phyloP scores from a whole-genome alignment of 2,797 vertebrate genomes.

The Ptychobarbus kaznakovi region DNA sequence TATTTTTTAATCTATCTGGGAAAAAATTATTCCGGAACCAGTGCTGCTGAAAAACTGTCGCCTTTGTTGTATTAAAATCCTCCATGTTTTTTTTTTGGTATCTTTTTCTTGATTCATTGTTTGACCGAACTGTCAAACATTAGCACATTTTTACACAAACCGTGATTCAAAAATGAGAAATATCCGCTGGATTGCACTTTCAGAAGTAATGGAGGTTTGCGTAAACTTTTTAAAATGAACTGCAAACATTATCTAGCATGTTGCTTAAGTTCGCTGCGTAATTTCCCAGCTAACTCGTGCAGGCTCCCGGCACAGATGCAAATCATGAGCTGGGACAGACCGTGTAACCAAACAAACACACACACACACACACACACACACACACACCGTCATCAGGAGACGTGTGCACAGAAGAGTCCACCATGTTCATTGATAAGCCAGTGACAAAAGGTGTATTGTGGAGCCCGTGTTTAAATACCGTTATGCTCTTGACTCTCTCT shows the following conservation, averaged over 20 bases:
- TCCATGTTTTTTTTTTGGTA: not conserved
- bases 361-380: not conserved
- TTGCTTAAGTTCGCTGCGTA: constrained; percentile 56
- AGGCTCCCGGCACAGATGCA: constrained; percentile 26
- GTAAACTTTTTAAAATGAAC: not conserved
- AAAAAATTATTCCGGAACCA: not conserved
- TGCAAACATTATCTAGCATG: not conserved
- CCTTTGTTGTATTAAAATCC: not conserved
- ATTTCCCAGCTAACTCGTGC: constrained; percentile 41
- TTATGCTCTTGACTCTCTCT: constrained; percentile 62
- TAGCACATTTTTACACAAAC: not conserved
- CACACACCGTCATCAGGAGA: not conserved
- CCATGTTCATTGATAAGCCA: not conserved
- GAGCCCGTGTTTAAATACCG: constrained; percentile 54
- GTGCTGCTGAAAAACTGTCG: too few relatives aligned
- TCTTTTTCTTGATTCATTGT: not conserved
- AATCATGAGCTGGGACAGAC: constrained; percentile 37
- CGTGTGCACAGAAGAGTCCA: not conserved
- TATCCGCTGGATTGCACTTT: not conserved
- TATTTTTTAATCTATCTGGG: not conserved
- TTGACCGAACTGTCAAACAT: not conserved
- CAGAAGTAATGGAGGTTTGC: not conserved
- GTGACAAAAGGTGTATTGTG: not conserved
- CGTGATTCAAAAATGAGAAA: not conserved
- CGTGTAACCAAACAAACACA: constrained; percentile 23